phyloP scores from a whole-genome alignment of 2,797 vertebrate species.

The Periophthalmus magnuspinnatus region DNA sequence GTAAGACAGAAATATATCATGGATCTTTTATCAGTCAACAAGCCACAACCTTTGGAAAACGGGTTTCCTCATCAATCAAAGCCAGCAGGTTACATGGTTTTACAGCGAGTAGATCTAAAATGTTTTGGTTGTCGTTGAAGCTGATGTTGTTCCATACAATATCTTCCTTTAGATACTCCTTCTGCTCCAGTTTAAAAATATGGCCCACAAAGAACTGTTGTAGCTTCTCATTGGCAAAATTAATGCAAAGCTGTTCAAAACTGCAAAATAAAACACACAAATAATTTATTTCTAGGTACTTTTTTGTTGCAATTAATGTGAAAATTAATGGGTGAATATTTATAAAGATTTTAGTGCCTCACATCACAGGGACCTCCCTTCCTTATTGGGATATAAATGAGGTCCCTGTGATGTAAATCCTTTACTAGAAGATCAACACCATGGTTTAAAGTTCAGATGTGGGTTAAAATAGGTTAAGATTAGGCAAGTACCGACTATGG shows the following conservation, averaged over 20 bases:
- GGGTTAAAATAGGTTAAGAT: too few relatives aligned
- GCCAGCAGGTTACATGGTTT: conserved; percentile 87
- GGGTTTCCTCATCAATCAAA: conserved; percentile 90
- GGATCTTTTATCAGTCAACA: neutral
- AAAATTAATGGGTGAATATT: too few relatives aligned
- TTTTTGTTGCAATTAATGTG: neutral
- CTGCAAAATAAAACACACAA: conserved; percentile 61
- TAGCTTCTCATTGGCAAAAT: conserved; percentile 94
- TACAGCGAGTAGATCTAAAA: conserved; percentile 85
- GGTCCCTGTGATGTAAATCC: too few relatives aligned
- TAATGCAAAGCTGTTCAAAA: conserved; percentile 97
- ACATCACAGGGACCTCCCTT: too few relatives aligned
- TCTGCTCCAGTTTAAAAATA: conserved; percentile 91
- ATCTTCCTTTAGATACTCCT: conserved; percentile 85
- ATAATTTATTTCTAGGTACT: too few relatives aligned
- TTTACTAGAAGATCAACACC: too few relatives aligned
- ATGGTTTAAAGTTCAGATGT: too few relatives aligned
- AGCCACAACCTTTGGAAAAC: conserved; percentile 85
- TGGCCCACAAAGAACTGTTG: conserved; percentile 94
- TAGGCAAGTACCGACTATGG: too few relatives aligned
- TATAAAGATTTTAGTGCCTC: too few relatives aligned
- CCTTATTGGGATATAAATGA: too few relatives aligned
- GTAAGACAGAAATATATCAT: neutral
- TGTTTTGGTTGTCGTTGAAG: conserved; percentile 84
- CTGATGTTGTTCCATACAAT: conserved; percentile 84